phyloP scores from a whole-genome alignment of 2,888 invertebrate species.

The Drosophila yooni region DNA sequence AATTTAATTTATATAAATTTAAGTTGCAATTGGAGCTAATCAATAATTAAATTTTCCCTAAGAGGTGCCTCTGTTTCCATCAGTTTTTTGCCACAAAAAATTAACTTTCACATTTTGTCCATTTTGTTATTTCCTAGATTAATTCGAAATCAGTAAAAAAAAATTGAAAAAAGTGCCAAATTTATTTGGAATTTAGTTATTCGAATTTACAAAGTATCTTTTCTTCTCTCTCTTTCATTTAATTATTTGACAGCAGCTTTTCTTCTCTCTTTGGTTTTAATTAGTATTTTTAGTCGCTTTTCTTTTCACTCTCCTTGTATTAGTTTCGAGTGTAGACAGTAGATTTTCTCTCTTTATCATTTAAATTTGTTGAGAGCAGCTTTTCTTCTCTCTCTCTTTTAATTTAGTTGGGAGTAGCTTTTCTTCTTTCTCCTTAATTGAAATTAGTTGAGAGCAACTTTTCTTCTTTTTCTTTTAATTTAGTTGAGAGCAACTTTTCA shows the following conservation, averaged over 20 bases:
- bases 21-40: accelerated
- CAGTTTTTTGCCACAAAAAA: not conserved
- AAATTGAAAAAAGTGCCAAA: too few species aligned
- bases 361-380: not conserved
- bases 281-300: not conserved
- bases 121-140: not conserved
- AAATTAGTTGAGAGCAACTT: not conserved
- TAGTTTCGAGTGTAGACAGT: not conserved
- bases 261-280: not conserved
- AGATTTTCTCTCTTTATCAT: not conserved
- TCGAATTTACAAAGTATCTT: not conserved
- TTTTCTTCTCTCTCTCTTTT: too few species aligned
- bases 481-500: not conserved
- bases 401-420: not conserved
- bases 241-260: not conserved
- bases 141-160: not conserved
- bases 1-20: not conserved
- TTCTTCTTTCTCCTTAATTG: too few species aligned
- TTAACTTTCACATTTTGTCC: not conserved
- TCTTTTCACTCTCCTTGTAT: not conserved
- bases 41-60: not conserved
- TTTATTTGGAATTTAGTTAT: not conserved
- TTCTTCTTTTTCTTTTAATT: accelerated
- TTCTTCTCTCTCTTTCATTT: not conserved
- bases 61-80: not conserved